These are phyloP conservation scores for Macropodus opercularis DNA, from an alignment of 2,797 vertebrate genomes.

Conservation along the genomic window DNA sequence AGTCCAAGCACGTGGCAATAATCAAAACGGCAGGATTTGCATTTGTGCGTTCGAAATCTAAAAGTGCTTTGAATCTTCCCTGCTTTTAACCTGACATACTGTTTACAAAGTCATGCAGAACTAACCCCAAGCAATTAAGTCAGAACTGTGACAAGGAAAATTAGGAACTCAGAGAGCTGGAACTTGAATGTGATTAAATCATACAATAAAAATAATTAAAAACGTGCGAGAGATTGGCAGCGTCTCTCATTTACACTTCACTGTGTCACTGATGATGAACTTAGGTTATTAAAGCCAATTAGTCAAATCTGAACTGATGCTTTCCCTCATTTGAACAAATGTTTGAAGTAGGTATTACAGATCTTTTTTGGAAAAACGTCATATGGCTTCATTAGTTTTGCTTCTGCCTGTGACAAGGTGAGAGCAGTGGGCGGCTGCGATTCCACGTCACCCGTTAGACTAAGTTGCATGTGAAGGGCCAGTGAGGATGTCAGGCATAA, in stretches of 20 bases:
- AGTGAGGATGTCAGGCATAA: not conserved
- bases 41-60: not conserved
- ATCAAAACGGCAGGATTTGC: not conserved
- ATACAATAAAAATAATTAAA: constrained; percentile 30
- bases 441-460: not conserved
- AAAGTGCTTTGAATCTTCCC: not conserved
- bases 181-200: constrained; percentile 22
- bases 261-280: constrained; percentile 21
- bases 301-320: constrained; percentile 1
- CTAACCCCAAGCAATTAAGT: not conserved
- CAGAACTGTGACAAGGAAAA: constrained; percentile 9
- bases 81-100: not conserved
- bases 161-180: not conserved
- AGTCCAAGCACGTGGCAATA: not conserved
- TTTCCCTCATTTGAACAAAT: constrained; percentile 12
- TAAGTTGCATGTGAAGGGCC: not conserved
- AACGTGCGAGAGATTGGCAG: not conserved
- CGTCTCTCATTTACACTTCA: constrained; percentile 21
- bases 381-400: not conserved
- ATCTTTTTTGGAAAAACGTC: constrained; percentile 2
- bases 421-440: not conserved
- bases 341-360: not conserved
- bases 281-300: constrained; percentile 36
- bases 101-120: constrained; percentile 13
- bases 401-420: not conserved